phyloP scores from a whole-genome alignment of 2,113 vertebrate genomes.

The Jacana jacana region DNA sequence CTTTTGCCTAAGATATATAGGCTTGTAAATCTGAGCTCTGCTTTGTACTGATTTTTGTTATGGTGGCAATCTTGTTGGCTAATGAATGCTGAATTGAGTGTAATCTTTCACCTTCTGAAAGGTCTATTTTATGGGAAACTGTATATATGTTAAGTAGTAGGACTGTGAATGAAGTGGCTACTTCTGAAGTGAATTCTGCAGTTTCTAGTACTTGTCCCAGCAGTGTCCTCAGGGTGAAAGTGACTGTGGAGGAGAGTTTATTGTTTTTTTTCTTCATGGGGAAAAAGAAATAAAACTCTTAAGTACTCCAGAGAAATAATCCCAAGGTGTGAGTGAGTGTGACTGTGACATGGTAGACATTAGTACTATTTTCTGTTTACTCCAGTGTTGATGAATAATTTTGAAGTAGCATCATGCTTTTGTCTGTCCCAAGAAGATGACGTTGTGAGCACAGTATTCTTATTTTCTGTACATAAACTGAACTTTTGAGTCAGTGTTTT shows the following conservation, averaged over 20 bases:
- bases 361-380: not conserved
- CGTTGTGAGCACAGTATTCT: not conserved
- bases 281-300: not conserved
- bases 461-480: not conserved
- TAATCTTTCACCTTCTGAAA: not conserved
- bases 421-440: not conserved
- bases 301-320: not conserved
- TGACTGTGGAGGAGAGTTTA: too few relatives aligned
- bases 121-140: not conserved
- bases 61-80: not conserved
- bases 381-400: not conserved
- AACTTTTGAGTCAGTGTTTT: not conserved
- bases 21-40: not conserved
- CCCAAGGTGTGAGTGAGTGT: not conserved
- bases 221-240: not conserved
- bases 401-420: not conserved
- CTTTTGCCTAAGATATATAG: not conserved
- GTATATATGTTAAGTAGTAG: not conserved
- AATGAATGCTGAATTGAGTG: not conserved
- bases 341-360: not conserved
- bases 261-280: not conserved
- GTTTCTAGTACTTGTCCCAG: not conserved
- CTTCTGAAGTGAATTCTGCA: not conserved
- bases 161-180: not conserved
- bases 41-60: not conserved